Base-by-base conservation (phyloP, 2,888 invertebrate genomes). In the Leptodirus hochenwartii region DNA sequence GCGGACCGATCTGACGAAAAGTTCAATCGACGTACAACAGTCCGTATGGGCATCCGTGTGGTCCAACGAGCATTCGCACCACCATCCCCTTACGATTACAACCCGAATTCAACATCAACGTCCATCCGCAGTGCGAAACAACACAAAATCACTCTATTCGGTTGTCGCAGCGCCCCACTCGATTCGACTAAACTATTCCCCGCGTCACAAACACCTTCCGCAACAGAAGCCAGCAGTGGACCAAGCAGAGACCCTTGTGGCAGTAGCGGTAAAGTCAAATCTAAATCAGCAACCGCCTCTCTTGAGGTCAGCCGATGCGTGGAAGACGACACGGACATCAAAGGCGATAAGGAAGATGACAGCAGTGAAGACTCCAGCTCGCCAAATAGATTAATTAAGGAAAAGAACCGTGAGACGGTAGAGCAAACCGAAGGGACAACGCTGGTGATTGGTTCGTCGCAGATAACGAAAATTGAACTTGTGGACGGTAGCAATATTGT, bases 1-100 rank as follows among this genome's bases (percentile, higher is more conserved):
- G 85, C 81, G n/a, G 81, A 84, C 37, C 64, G 75, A 39, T 69
- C 75, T 0, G 84, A 85, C 43, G 84, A 85, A 47, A 81, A 80
- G 52, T 64, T 80, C 24, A 77, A 80, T 33, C 66, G 79, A 12
- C 69, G 80, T 30, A 74, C 75, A 37, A 75, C 75, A 1, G 81
- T 87, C 11, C 69, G 78, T 34, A 84, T 87, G 80, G 81, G 82
- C 16, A 79, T 87, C 34, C 61, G 84, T 4, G 81, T 85, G 31
- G 69, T 84, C 15, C 82, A 84, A 46, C 70, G 64, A 45, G 58
- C 54, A 3, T 52, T 47, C 29, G 53, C 55, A 2, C 57, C 57
- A 4, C 56, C 56, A 2, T 51, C 54, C 1, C 56, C 56, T 1
- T 43, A 47, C 31, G 38, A 47, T n/a, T 54, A 51, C 41, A 47